Base-by-base conservation (phyloP, 1,140 invertebrate genomes). In the Lerema accius region DNA sequence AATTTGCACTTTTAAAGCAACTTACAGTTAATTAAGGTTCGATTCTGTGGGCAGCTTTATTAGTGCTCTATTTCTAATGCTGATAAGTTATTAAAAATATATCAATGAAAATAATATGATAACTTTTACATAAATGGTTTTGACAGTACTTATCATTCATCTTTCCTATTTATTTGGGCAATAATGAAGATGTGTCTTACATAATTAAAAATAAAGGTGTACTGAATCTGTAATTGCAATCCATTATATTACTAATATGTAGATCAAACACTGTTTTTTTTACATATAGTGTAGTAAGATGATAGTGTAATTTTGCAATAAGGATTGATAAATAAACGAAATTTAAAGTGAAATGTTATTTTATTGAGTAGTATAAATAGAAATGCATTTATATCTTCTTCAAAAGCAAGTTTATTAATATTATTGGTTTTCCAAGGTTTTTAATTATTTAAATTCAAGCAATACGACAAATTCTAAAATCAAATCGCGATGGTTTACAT, bases 271-370 rank as follows among this genome's bases (percentile, higher is more conserved):
- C 17, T 58, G 55, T 58, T 75, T 81, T 81, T 77, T 84, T 76
- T 78, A 78, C 70, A 77, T 65, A 63, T 84, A 81, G 73, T 69
- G 13, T 51, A 40, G 40, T 84, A 84, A 83, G 79, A 72, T 77
- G 63, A 60, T 77, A 78, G 73, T 84, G 76, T 84, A 80, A 79
- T 73, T 73, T 82, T 82, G 78, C 65, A 80, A 80, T 80, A 82
- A 84, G 76, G 65, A 68, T 76, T 76, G 77, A 59, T 77, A 64
- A 78, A 75, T 79, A 74, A 80, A 84, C 76, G 53, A 78, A 86
- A 79, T 80, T 78, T 80, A 55, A 83, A 78, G 77, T 80, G 68
- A 74, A 65, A 49, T 58, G 51, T 61, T 50, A 28, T 49, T 37
- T 73, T 73, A 53, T 70, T 73, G 19, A 23, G 19, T 3, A 23